Conservation (phyloP, 2,797 vertebrate genomes). For the Malurus splendens region DNA sequence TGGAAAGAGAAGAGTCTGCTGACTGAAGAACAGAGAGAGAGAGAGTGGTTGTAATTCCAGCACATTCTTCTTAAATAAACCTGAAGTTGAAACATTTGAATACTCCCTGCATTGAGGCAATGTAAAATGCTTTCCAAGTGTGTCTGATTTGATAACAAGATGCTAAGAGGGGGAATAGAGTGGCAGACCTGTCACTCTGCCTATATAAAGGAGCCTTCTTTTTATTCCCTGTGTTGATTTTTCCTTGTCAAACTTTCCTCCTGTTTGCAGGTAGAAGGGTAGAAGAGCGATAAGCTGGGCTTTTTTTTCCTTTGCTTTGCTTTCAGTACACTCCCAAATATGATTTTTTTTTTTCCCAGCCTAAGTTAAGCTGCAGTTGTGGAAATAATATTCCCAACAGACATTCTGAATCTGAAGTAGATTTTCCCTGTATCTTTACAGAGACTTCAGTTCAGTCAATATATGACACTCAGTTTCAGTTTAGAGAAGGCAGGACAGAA, state of each 20-base stretch:
- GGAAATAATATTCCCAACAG: background rate
- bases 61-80: background rate
- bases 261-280: background rate
- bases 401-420: background rate
- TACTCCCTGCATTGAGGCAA: background rate
- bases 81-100: background rate
- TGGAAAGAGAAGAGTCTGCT: background rate
- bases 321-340: background rate
- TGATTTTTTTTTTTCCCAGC: background rate
- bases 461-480: background rate
- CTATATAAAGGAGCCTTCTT: background rate
- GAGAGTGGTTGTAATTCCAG: background rate
- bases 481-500: background rate
- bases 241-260: background rate
- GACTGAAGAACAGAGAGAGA: background rate
- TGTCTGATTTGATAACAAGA: background rate
- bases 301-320: background rate
- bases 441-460: background rate
- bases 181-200: background rate
- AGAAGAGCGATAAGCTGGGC: background rate
- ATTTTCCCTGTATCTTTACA: background rate
- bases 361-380: background rate
- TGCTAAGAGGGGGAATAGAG: background rate
- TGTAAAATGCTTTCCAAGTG: background rate
- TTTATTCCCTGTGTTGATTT: background rate